A percentile compares a stretch with the other conserved stretches of the same genome.
Conservation (phyloP, 2,797 vertebrate species). For the Anas flavirostris region DNA sequence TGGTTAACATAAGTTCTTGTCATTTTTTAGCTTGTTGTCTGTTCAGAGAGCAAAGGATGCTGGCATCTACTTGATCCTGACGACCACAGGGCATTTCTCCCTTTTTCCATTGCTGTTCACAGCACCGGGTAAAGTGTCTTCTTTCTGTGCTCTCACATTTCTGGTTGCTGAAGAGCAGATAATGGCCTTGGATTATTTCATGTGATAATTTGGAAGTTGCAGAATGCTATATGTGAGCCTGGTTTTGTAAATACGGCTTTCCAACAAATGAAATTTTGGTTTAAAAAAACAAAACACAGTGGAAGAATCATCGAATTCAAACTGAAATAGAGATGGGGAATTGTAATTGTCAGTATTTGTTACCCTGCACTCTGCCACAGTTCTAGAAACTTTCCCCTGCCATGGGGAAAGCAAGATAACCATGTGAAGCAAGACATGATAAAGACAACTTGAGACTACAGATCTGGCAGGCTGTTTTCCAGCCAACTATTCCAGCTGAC, state of each 20-base stretch:
- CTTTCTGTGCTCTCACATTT: background rate
- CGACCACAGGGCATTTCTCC: conserved; percentile 91
- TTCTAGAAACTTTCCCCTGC: background rate
- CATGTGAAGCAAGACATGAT: background rate
- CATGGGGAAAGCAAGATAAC: background rate
- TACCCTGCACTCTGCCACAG: background rate
- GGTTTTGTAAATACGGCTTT: background rate
- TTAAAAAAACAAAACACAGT: background rate
- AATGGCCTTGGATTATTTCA: background rate
- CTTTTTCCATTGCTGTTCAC: conserved; percentile 95
- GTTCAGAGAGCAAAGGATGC: conserved; percentile 91
- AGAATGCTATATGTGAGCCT: background rate
- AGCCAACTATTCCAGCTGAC: background rate
- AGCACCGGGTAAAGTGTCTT: conserved; percentile 82
- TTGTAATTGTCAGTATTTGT: background rate
- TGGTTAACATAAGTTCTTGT: background rate
- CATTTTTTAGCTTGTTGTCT: conserved; percentile 86
- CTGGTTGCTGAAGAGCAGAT: fast-evolving
- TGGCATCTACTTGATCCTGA: conserved; percentile 88
- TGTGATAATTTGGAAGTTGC: background rate
- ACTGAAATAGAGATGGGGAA: background rate
- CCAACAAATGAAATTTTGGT: background rate
- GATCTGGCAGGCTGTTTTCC: background rate
- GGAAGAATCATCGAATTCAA: background rate
- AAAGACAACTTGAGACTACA: background rate